Evolutionary conservation across 2,113 vertebrate genomes (phyloP), one percentile per base, ranked within the genome.

Genomic region (Pomatorhinus ruficollis): DNA sequence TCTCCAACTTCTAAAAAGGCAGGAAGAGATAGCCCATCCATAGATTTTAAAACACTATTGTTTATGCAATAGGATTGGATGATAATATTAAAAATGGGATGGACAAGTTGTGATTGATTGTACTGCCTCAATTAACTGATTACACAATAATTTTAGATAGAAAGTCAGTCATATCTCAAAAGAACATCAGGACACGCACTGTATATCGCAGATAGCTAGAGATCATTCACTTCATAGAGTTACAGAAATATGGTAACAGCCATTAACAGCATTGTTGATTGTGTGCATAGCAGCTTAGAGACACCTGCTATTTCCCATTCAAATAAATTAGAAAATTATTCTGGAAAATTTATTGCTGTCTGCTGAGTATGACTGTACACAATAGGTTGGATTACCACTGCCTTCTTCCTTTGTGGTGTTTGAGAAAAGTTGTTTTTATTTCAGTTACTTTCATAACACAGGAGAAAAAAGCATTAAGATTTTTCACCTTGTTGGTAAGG

Each of bases 1-100:
- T 3, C 20, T 9, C 8, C 8, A 13, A 1, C 12, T 64, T 61
- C 44, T 82, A 42, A 78, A 84, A 84, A 45, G 6, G 1, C 25
- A 56, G 3, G 35, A 31, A 61, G 23, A 39, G 2, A 27, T 21
- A 40, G 9, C 3, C 1, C 5, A 1, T 16, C 17, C 15, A 21
- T 20, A 44, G 40, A 72, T 49, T 19, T 30, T 53, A 66, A 79
- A 83, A 63, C 4, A 30, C 4, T 59, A 6, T 30, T 56, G 11
- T 56, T 82, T 56, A 8, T 44, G 5, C 8, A 45, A 14, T 9
- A 25, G 3, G 6, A 65, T 72, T 33, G 45, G n/a, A 13, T 61
- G 5, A 56, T 22, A 61, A 40, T 60, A 63, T 63, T 10, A 53
- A 53, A 81, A 66, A 14, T 53, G 66, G 61, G 12, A 64, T 6